Percentiles rank a stretch among this genome's conserved stretches.
Evolutionary conservation across 2,113 vertebrate genomes (phyloP).

Genomic region (Ursus arctos): DNA sequence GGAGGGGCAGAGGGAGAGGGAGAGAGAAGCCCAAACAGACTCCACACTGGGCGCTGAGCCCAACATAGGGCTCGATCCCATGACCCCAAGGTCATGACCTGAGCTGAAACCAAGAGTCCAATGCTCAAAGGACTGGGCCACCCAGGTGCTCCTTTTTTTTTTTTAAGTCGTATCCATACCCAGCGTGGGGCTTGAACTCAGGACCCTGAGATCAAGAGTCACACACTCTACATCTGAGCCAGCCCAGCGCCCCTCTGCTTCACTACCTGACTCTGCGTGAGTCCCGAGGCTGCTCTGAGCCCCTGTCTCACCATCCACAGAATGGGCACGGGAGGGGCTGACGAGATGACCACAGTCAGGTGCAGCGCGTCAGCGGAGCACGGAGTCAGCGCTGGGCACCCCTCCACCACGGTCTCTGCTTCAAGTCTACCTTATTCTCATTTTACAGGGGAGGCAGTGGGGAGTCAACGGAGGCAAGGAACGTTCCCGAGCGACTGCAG

Average conservation of each 20-base stretch:
- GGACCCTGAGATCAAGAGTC: neutral
- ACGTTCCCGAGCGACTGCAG: fast-evolving
- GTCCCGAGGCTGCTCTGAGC: too few species aligned
- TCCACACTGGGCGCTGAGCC: neutral
- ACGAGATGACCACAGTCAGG: neutral
- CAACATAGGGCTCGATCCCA: neutral
- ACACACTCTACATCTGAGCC: neutral
- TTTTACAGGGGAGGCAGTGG: neutral
- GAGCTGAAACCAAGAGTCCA: neutral
- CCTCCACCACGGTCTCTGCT: neutral
- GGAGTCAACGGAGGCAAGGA: neutral
- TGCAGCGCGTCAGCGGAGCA: too few species aligned
- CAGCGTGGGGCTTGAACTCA: neutral
- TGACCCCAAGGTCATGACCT: neutral
- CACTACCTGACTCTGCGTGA: neutral
- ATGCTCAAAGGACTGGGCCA: neutral
- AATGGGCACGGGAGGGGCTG: neutral
- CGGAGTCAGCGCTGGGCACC: neutral
- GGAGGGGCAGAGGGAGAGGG: neutral
- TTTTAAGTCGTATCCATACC: neutral
- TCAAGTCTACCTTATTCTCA: neutral
- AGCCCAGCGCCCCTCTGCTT: neutral
- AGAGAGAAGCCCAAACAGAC: neutral
- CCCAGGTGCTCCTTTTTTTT: neutral
- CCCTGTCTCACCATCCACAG: neutral